Conservation (phyloP, 2,113 vertebrate genomes). For the rat (Rattus norvegicus) region DNA sequence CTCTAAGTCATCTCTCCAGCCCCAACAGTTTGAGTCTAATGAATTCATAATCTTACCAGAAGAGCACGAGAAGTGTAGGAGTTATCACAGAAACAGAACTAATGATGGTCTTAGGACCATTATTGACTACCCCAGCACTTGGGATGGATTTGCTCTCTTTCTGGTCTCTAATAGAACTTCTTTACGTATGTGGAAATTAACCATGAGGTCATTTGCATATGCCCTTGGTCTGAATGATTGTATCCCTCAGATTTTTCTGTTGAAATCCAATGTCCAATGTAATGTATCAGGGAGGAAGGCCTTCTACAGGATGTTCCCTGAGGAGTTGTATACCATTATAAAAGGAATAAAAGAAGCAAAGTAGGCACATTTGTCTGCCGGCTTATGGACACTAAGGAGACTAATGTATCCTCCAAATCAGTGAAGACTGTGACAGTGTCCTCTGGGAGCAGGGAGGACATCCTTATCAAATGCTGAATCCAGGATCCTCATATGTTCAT, state of each 20-base stretch:
- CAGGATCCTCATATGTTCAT: not conserved
- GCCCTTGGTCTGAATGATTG: not conserved
- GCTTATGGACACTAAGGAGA: not conserved
- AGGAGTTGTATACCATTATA: not conserved
- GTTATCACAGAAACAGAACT: slow-evolving; percentile 2
- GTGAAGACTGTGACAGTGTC: not conserved
- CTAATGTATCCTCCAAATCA: not conserved
- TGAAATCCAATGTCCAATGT: not conserved
- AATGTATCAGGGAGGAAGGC: not conserved
- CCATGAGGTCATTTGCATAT: not conserved
- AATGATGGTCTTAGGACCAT: not conserved
- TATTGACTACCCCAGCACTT: not conserved
- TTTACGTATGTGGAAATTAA: slow-evolving; percentile 40
- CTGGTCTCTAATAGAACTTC: not conserved
- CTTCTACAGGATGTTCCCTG: not conserved
- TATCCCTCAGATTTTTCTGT: not conserved
- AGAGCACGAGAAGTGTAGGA: not conserved
- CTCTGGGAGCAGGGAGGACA: not conserved
- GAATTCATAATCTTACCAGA: not conserved
- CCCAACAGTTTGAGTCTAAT: not conserved
- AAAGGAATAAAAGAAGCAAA: not conserved
- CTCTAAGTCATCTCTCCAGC: not conserved
- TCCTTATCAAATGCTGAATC: not conserved
- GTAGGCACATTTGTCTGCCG: not conserved
- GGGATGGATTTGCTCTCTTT: not conserved